Base-by-base conservation (phyloP, 2,888 invertebrate species). In the Tetanocera ferruginea region DNA sequence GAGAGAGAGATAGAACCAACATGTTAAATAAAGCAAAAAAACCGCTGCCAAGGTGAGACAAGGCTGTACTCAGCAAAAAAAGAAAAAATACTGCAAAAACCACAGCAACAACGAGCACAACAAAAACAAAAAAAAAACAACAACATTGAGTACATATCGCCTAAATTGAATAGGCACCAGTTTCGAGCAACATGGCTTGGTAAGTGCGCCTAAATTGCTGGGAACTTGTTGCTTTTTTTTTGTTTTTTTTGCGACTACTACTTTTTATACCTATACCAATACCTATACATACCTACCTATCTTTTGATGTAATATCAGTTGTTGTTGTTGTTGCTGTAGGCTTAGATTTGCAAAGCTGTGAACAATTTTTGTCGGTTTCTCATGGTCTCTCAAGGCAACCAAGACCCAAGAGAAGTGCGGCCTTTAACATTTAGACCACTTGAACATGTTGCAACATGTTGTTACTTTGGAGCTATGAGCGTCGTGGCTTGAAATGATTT, bases 371-470 rank as follows among this genome's bases (percentile, higher is more conserved):
- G 67, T 37, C 19, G 6, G 23, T 43, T 67, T 37, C 67, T 67
- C 67, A 66, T 34, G 66, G 8, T 37, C 8, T 37, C 37, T 8
- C 37, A 43, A 6, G 43, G 2, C 43, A 43, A 14, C 43, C 43
- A 23, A 14, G 25, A 60, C 17, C n/a, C 25, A 28, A 28, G 60
- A 60, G 19, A 19, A 55, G 23, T n/a, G 23, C 25, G 69, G 28
- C 55, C 23, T 71, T 71, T 71, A 71, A 71, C 71, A 71, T 71
- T 71, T 71, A 71, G 19, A 34, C 28, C 3, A 23, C 51, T 31
- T 34, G 55, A 71, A 55, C 55, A 52, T 55, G 71, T 55, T 71
- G 55, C 31, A 70, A 70, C 70, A 70, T 70, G 70, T 71, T 64
- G 43, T 69, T 14, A 25, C 4, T 5, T 51, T 49, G 64, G 17